These are phyloP conservation scores for Brienomyrus brachyistius DNA, from an alignment of 2,113 vertebrate species.

Conservation along the genomic window DNA sequence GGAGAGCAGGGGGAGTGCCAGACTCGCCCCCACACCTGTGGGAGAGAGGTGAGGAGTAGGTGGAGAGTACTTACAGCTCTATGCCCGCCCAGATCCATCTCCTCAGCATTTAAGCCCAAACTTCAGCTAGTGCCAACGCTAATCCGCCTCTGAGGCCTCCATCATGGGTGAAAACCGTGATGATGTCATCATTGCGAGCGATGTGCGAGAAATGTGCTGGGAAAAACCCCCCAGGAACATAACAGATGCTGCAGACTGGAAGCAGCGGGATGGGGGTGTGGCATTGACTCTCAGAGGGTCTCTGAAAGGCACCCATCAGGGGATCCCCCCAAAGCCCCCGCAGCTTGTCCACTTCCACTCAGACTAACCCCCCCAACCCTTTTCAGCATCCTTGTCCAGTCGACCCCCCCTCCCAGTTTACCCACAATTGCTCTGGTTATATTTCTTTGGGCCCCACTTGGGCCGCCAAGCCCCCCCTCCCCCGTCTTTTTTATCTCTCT, in stretches of 20 bases:
- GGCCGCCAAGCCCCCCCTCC: background rate
- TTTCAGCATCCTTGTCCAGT: conserved; percentile 14
- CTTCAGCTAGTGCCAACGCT: background rate
- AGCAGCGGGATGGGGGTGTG: conserved; percentile 9
- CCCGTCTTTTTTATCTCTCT: background rate
- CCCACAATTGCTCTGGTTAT: background rate
- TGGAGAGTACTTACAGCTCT: background rate
- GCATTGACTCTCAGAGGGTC: conserved; percentile 5
- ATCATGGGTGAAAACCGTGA: background rate
- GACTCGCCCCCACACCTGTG: background rate
- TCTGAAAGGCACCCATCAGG: conserved; percentile 42
- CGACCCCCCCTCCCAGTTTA: background rate
- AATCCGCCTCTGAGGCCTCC: background rate
- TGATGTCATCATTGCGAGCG: background rate
- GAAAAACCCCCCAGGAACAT: background rate
- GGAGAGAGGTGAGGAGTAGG: background rate
- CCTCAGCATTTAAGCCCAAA: background rate
- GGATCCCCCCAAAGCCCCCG: conserved; percentile 36
- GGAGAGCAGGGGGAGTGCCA: background rate
- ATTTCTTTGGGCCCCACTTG: background rate
- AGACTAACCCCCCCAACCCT: conserved; percentile 17
- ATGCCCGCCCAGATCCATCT: background rate
- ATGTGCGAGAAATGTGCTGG: background rate
- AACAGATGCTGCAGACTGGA: conserved; percentile 15
- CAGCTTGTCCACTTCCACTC: conserved; percentile 30